These are phyloP conservation scores for Danaus chrysippus DNA, from an alignment of 2,888 invertebrate species.

Conservation along the genomic window DNA sequence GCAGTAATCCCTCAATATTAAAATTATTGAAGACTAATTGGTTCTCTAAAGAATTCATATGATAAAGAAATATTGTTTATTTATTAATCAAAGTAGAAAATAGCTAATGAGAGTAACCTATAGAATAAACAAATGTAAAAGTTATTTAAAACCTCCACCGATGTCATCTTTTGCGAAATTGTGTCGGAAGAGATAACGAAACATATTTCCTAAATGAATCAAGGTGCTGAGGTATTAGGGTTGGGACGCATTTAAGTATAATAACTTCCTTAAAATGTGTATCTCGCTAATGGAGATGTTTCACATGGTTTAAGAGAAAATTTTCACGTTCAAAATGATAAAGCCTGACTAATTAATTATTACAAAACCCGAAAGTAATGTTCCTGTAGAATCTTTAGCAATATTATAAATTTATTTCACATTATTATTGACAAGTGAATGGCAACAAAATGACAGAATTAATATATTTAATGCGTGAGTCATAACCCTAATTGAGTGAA, in stretches of 20 bases:
- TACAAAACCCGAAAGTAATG: too few species aligned
- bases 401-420: too few species aligned
- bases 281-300: too few species aligned
- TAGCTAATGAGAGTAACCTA: neutral
- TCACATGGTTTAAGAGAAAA: too few species aligned
- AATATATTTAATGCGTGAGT: neutral
- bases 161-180: slow-evolving; percentile 11
- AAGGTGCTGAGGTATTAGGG: slow-evolving; percentile 7
- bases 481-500: slow-evolving; percentile 8
- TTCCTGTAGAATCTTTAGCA: too few species aligned
- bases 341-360: too few species aligned
- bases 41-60: too few species aligned
- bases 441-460: neutral
- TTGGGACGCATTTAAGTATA: slow-evolving; percentile 2
- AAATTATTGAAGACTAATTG: too few species aligned
- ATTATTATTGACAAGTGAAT: too few species aligned
- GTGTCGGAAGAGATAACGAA: slow-evolving; percentile 12
- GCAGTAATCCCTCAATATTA: neutral
- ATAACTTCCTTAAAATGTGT: neutral
- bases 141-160: slow-evolving; percentile 8
- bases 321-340: too few species aligned
- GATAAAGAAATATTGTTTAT: too few species aligned
- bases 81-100: neutral
- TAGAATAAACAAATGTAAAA: slow-evolving; percentile 8
- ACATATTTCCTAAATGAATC: slow-evolving; percentile 17